Conservation (phyloP, 2,113 vertebrate species). For the Sialia sialis region DNA sequence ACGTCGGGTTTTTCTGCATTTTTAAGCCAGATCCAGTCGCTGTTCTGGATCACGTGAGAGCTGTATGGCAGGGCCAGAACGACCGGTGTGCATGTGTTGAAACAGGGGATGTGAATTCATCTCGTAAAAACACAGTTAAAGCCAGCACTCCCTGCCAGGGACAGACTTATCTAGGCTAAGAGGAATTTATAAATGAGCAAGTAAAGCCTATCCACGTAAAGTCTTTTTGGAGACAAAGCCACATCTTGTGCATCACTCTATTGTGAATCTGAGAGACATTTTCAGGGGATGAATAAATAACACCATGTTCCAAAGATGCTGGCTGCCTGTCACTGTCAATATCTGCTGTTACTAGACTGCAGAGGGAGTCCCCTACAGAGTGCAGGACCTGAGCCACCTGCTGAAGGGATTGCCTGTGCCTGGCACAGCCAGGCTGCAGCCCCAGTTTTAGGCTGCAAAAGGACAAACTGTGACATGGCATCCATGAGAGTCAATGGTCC, state of each 20-base stretch:
- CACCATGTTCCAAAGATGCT: not conserved
- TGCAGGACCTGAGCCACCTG: not conserved
- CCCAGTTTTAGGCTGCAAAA: not conserved
- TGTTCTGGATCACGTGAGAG: not conserved
- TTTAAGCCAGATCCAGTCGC: not conserved
- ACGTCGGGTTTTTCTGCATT: rapidly evolving
- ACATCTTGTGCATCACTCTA: rapidly evolving
- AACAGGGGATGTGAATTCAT: not conserved
- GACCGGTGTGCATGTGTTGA: not conserved
- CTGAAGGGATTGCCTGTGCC: not conserved
- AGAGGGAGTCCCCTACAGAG: not conserved
- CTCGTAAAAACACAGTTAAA: not conserved
- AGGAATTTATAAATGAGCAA: conserved; percentile 35
- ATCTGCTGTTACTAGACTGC: not conserved
- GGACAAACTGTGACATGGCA: not conserved
- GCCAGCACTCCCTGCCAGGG: conserved; percentile 1
- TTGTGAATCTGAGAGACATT: not conserved
- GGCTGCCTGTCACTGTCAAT: not conserved
- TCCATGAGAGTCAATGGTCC: not conserved
- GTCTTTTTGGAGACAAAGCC: not conserved
- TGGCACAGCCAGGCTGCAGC: not conserved
- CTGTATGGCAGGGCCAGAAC: not conserved
- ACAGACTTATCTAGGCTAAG: conserved; percentile 1
- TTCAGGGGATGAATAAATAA: not conserved
- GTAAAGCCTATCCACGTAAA: not conserved